Conservation (phyloP, 2,888 invertebrate genomes). For the Nephrotoma guestfalica region DNA sequence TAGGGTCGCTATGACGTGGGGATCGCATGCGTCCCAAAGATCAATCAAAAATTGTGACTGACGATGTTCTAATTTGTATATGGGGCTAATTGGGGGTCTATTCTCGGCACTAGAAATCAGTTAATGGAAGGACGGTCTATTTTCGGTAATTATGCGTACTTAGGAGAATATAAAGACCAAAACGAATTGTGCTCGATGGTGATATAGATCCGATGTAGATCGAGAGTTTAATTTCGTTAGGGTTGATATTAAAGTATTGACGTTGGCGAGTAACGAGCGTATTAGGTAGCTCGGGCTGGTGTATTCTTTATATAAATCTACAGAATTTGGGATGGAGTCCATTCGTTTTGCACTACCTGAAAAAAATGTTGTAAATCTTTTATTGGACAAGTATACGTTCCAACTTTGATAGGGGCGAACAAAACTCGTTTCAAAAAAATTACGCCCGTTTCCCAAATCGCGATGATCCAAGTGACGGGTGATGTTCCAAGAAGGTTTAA, state of each 20-base stretch:
- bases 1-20: slow-evolving; percentile 65
- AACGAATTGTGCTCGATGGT: slow-evolving; percentile 92
- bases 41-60: slow-evolving; percentile 87
- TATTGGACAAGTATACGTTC: slow-evolving; percentile 92
- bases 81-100: slow-evolving; percentile 86
- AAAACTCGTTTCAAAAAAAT: slow-evolving; percentile 65
- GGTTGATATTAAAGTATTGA: too few species aligned
- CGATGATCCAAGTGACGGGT: slow-evolving; percentile 79
- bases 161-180: slow-evolving; percentile 79
- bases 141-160: slow-evolving; percentile 86
- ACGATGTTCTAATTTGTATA: slow-evolving; percentile 85
- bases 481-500: too few species aligned
- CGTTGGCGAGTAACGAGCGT: slow-evolving; percentile 86
- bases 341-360: slow-evolving; percentile 75
- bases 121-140: slow-evolving; percentile 86
- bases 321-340: slow-evolving; percentile 93
- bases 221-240: too few species aligned
- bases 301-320: slow-evolving; percentile 85
- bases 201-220: slow-evolving; percentile 99
- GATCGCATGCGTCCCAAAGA: slow-evolving; percentile 71
- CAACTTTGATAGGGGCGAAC: slow-evolving; percentile 62
- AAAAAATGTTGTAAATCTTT: slow-evolving; percentile 63
- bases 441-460: slow-evolving; percentile 79
- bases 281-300: slow-evolving; percentile 90
- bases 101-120: slow-evolving; percentile 74